phyloP scores from a whole-genome alignment of 1,140 invertebrate species.

The Halyomorpha halys region DNA sequence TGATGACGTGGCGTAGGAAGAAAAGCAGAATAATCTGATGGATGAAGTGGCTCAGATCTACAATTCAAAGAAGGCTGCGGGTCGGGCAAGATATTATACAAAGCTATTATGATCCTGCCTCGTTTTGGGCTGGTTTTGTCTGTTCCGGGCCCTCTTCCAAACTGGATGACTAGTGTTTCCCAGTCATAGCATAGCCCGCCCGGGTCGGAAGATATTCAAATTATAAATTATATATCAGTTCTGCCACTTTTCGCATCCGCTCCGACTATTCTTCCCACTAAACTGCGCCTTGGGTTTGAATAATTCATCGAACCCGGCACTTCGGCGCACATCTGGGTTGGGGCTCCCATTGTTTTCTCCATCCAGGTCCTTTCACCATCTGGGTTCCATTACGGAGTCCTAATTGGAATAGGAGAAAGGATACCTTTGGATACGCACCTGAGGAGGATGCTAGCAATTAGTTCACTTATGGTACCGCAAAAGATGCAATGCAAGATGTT shows the following conservation, averaged over 20 bases:
- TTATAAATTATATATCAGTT: conserved; percentile 21
- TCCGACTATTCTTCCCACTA: conserved; percentile 10
- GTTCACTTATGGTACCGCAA: too few relatives aligned
- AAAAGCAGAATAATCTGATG: neutral
- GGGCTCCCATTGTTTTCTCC: too few relatives aligned
- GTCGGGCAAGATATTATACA: conserved; percentile 17
- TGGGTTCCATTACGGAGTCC: too few relatives aligned
- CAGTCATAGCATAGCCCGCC: conserved; percentile 15
- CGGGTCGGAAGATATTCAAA: conserved; percentile 21
- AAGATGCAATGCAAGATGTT: too few relatives aligned
- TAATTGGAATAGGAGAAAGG: too few relatives aligned
- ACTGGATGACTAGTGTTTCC: conserved; percentile 20
- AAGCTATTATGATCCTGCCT: neutral
- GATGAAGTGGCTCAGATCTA: conserved; percentile 17
- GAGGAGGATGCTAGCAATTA: too few relatives aligned
- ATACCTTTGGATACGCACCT: too few relatives aligned
- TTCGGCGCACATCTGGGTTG: too few relatives aligned
- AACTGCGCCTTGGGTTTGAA: conserved; percentile 6
- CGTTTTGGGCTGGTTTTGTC: conserved; percentile 4
- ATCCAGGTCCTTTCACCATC: too few relatives aligned
- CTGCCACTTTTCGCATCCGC: conserved; percentile 2
- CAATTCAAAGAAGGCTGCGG: conserved; percentile 17
- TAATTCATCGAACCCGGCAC: conserved; percentile 1
- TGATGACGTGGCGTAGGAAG: neutral
- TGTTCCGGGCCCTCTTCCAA: conserved; percentile 7